phyloP scores from a whole-genome alignment of 2,888 invertebrate species.

The Apamea epomidion region DNA sequence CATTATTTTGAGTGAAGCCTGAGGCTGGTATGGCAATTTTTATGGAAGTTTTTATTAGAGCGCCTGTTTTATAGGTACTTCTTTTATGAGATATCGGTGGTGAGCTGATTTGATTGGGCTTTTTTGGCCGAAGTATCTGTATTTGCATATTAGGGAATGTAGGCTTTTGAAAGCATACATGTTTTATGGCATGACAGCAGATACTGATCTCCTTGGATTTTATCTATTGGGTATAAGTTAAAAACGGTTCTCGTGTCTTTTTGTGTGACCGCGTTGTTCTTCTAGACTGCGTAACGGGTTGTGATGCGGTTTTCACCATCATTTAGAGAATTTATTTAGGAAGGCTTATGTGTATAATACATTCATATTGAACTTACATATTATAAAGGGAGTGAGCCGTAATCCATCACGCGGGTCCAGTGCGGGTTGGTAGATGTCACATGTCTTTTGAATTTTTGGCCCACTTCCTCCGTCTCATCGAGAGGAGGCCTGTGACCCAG shows the following conservation, averaged over 20 bases:
- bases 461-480: too few relatives aligned
- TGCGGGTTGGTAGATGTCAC: neutral
- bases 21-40: constrained; percentile 56
- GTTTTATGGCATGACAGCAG: neutral
- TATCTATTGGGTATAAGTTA: neutral
- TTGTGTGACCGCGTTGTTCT: too few relatives aligned
- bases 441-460: neutral
- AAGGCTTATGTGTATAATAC: too few relatives aligned
- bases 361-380: too few relatives aligned
- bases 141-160: neutral
- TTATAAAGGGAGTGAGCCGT: too few relatives aligned
- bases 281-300: too few relatives aligned
- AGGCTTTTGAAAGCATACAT: neutral
- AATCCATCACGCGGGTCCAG: neutral
- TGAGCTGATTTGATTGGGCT: constrained; percentile 28
- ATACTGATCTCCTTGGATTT: neutral
- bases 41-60: constrained; percentile 55
- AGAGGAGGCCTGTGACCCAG: too few relatives aligned
- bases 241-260: too few relatives aligned
- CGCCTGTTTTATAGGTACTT: constrained; percentile 18
- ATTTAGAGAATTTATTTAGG: too few relatives aligned
- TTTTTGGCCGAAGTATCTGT: neutral
- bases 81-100: constrained; percentile 45
- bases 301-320: too few relatives aligned
- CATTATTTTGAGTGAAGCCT: constrained; percentile 69